Conservation (phyloP, 2,888 invertebrate species). For the Phorcus lineatus region DNA sequence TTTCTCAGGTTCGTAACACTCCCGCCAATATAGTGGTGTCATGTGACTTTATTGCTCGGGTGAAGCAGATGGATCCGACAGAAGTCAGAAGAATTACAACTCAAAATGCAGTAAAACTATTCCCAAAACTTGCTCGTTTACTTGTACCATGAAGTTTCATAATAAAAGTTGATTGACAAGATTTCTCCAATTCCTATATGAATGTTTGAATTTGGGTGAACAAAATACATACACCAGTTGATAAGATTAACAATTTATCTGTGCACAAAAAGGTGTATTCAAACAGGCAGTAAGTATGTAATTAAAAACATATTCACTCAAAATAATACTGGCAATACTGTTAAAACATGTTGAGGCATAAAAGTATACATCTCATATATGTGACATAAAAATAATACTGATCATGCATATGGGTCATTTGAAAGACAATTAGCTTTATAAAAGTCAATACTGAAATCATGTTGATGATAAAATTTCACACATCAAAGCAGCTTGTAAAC, state of each 20-base stretch:
- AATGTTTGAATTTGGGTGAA: too few relatives aligned
- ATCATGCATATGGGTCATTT: not conserved
- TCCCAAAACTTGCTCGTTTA: constrained; percentile 64
- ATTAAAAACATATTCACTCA: constrained; percentile 15
- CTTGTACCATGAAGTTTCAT: constrained; percentile 31
- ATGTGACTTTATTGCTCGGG: constrained; percentile 74
- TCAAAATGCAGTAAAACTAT: constrained; percentile 73
- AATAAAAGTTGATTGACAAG: too few relatives aligned
- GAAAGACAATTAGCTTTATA: not conserved
- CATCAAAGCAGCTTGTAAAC: not conserved
- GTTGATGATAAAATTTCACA: not conserved
- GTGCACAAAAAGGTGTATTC: not conserved
- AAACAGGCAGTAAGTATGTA: constrained; percentile 18
- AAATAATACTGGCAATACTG: not conserved
- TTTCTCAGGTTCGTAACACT: constrained; percentile 71
- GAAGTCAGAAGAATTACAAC: constrained; percentile 70
- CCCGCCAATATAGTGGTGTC: constrained; percentile 73
- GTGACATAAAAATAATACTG: not conserved
- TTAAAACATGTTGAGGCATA: not conserved
- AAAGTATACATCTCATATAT: not conserved
- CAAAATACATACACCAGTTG: too few relatives aligned
- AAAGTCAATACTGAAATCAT: not conserved
- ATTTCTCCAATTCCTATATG: too few relatives aligned
- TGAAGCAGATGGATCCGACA: constrained; percentile 67
- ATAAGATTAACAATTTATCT: not conserved